Evolutionary conservation across 2,888 invertebrate genomes (phyloP), one percentile per base, ranked within the genome.

Genomic region (Agonopterix heracliana): DNA sequence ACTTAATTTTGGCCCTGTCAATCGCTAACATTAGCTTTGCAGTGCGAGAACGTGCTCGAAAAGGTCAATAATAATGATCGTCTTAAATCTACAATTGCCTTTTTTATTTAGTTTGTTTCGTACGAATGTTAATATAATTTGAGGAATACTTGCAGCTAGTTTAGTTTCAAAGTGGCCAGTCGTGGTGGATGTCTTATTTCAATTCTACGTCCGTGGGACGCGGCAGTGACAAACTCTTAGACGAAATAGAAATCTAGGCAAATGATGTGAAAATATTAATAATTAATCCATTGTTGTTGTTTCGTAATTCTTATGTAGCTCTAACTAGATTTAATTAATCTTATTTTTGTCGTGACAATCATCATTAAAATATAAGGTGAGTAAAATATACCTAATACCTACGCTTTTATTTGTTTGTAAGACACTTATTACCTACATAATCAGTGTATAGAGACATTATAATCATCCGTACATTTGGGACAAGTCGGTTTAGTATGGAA

Each of bases 171-270:
- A 61, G 52, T 61, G 68, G 60, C 64, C 65, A 63, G 61, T 49
- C 61, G 59, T 55, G 49, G 10, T 47, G 51, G 57, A 47, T 56
- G 41, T 54, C 53, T 78, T 78, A 79, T 72, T 78, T 68, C 70
- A 65, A 73, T 74, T 68, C 66, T 62, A 60, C 77, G 59, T 63
- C 70, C 71, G 66, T 53, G 60, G 60, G 67, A 67, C 60, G 65
- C 61, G 68, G 74, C 63, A 59, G 65, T 59, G 54, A 53, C 51
- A 57, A 51, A 48, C 51, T 57, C 52, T 53, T 50, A 54, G 35
- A 51, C 17, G 45, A 47, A 53, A 46, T 42, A 42, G 38, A 17
- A 43, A 35, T 41, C 12, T 13, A 43, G 34, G 34, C 14, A 43
- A 36, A 46, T 46, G 34, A 34, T 46, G 47, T 40, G 38, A 47